Conservation (phyloP, 92 coral and sea anemone genomes). For the Chrysogorgia sp. region DNA sequence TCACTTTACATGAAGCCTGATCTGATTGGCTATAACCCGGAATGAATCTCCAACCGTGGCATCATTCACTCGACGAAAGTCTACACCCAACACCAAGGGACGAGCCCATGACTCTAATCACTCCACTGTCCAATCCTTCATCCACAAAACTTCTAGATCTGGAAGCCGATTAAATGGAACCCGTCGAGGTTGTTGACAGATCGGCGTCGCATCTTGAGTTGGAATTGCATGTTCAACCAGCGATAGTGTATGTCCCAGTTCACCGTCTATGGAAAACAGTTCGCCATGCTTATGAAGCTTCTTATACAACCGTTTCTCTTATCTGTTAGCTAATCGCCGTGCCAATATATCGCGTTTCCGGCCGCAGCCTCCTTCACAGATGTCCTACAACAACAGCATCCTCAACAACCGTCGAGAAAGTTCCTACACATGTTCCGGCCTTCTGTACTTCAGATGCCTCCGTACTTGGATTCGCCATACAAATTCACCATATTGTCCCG, state of each 20-base stretch:
- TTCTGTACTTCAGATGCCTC: not conserved
- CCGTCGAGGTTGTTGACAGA: slow-evolving; percentile 12
- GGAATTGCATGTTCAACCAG: slow-evolving; percentile 25
- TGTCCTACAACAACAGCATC: slow-evolving; percentile 13
- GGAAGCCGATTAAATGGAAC: slow-evolving; percentile 12
- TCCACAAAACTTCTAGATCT: slow-evolving; percentile 13
- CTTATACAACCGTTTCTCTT: slow-evolving; percentile 3
- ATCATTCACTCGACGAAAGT: slow-evolving; percentile 17
- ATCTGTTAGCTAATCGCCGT: slow-evolving; percentile 9
- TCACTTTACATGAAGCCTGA: too few species aligned
- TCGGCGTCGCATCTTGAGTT: slow-evolving; percentile 7
- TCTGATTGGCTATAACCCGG: too few species aligned
- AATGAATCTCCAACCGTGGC: slow-evolving; percentile 29
- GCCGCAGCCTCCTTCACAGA: not conserved
- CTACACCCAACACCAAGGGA: slow-evolving; percentile 28
- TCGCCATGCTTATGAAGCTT: slow-evolving; percentile 12
- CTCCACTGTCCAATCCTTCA: not conserved
- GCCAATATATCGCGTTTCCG: too few species aligned
- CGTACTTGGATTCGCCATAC: not conserved
- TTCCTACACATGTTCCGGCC: slow-evolving; percentile 17
- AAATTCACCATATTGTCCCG: slow-evolving; percentile 1
- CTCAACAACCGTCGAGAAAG: not conserved
- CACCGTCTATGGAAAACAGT: slow-evolving; percentile 15
- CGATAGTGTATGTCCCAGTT: slow-evolving; percentile 1
- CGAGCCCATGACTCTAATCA: slow-evolving; percentile 26